Base-by-base conservation (phyloP, 1,140 invertebrate genomes). In the Himalopsyche phryganea region DNA sequence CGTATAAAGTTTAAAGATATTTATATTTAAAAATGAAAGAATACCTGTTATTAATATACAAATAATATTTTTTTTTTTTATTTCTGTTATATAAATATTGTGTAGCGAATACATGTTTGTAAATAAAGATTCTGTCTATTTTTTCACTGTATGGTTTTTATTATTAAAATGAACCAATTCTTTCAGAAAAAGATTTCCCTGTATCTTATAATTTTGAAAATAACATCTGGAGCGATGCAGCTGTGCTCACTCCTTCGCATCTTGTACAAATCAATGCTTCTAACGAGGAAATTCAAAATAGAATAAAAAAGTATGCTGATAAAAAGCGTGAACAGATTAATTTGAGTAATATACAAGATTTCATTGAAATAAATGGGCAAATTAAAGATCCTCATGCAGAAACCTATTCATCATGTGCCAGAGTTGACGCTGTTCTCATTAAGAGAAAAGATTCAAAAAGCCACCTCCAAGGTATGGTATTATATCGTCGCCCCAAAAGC, bases 301-400 rank as follows among this genome's bases (percentile, higher is more conserved):
- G 61, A 49, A 63, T 63, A 40, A 44, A 49, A 51, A 63, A 63
- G 18, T 63, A 35, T 66, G 81, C 85, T 44, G 71, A 80, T 52
- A 74, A 79, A 52, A 87, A 87, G 71, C 71, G 84, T 10, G 73
- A 79, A 46, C 83, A 87, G 74, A 81, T 85, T 10, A 82, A 88
- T 73, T 68, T 76, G 40, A 70, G 76, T 33, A 89, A 89, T 70
- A 70, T 85, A 56, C 76, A 79, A 66, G 86, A 88, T 66, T 88
- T 87, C 71, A 85, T 81, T 63, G 63, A 23, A n/a, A 60, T 38
- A 13, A 55, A 65, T 19, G 60, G 50, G 6, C 19, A 28, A 6
- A 19, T 0, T 28, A 71, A 65, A 56, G 68, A 71, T 14, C 7
- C 6, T 17, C n/a, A 10, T 2, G 51, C 45, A 59, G 64, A 69